A percentile compares a stretch with the other conserved stretches of the same genome.
phyloP scores from a whole-genome alignment of 1,140 invertebrate species.

The Lordiphosa stackelbergi region DNA sequence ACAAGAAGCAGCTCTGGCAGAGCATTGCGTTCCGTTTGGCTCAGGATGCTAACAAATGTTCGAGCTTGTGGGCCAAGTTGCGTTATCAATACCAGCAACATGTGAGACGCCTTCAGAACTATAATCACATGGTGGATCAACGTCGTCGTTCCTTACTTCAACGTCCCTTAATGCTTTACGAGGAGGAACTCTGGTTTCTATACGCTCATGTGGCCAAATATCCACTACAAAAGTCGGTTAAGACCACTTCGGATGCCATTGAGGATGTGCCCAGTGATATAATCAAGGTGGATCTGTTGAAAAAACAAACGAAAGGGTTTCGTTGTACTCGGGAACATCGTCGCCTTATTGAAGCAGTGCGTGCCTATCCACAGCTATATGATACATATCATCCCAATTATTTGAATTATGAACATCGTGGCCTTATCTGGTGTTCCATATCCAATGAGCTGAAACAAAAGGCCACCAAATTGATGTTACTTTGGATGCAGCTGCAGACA shows the following conservation, averaged over 20 bases:
- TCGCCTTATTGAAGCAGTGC: constrained; percentile 39
- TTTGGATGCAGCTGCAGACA: constrained; percentile 49
- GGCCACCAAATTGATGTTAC: constrained; percentile 69
- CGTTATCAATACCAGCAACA: constrained; percentile 49
- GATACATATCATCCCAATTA: constrained; percentile 16
- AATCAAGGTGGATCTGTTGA: constrained; percentile 41
- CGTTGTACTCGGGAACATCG: background rate
- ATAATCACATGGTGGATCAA: constrained; percentile 1
- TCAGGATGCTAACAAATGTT: constrained; percentile 24
- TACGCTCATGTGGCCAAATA: constrained; percentile 44
- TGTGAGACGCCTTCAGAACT: constrained; percentile 39
- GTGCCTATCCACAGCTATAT: constrained; percentile 54
- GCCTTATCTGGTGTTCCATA: constrained; percentile 61
- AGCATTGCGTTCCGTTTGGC: constrained; percentile 16
- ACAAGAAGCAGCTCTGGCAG: constrained; percentile 40
- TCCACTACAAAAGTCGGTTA: background rate
- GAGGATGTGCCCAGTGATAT: constrained; percentile 16
- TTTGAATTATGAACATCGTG: constrained; percentile 34
- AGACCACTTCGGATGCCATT: constrained; percentile 4
- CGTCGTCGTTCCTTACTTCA: background rate
- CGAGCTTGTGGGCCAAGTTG: constrained; percentile 46
- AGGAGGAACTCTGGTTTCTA: constrained; percentile 55
- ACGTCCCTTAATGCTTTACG: constrained; percentile 45
- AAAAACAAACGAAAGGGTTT: constrained; percentile 4
- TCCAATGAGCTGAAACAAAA: constrained; percentile 57